Conservation (phyloP, 2,797 vertebrate species). For the Myotis planiceps region DNA sequence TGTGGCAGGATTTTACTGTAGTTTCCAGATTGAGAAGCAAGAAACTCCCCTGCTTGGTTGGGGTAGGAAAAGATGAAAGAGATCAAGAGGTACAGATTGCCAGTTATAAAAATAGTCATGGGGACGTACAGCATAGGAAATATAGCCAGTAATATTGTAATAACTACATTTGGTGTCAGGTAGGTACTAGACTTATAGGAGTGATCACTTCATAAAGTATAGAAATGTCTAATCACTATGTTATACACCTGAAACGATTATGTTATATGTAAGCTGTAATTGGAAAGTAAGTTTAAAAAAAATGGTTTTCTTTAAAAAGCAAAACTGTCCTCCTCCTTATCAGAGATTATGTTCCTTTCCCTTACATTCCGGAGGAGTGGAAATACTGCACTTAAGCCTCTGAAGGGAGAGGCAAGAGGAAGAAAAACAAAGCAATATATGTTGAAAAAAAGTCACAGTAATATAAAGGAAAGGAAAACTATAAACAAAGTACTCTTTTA, state of each 20-base stretch:
- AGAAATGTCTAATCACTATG: neutral
- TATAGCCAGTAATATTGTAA: neutral
- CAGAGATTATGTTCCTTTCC: neutral
- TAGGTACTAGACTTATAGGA: neutral
- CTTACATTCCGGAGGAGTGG: neutral
- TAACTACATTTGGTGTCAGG: neutral
- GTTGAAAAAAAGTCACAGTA: neutral
- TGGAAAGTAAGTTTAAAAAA: neutral
- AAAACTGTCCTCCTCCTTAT: neutral
- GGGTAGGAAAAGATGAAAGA: neutral
- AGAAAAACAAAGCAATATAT: neutral
- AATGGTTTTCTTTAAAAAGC: neutral
- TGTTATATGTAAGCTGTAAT: neutral
- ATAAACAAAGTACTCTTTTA: neutral
- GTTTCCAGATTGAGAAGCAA: neutral
- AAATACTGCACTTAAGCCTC: neutral
- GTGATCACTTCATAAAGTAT: neutral
- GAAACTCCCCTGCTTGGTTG: neutral
- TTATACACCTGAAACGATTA: neutral
- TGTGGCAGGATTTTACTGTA: neutral
- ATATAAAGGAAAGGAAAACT: neutral
- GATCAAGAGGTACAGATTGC: neutral
- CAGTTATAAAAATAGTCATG: neutral
- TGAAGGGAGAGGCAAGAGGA: neutral
- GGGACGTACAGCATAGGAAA: neutral